These are phyloP conservation scores for Sclerodermus sp. DNA, from an alignment of 2,888 invertebrate species.

Conservation along the genomic window DNA sequence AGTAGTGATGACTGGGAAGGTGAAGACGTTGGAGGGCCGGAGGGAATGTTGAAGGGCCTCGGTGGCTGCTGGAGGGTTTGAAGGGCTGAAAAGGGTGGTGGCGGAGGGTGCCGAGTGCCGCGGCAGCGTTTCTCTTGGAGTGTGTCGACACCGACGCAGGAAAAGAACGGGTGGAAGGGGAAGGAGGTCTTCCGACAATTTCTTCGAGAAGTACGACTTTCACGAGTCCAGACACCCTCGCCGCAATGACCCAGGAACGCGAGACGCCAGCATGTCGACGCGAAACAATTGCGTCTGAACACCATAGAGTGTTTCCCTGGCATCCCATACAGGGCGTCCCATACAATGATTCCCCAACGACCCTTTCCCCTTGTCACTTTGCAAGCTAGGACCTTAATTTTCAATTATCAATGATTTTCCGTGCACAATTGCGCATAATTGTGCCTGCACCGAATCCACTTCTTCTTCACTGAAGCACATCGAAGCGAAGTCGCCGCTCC, in stretches of 20 bases:
- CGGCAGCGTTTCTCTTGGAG: constrained; percentile 47
- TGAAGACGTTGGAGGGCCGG: constrained; percentile 19
- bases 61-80: constrained; percentile 25
- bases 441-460: too few species aligned
- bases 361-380: too few species aligned
- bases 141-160: constrained; percentile 21
- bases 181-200: constrained; percentile 27
- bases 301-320: constrained; percentile 3
- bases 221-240: constrained; percentile 19
- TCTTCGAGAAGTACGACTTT: constrained; percentile 26
- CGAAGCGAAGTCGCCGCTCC: too few species aligned
- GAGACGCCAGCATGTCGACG: not conserved
- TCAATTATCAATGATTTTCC: too few species aligned
- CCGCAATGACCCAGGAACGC: constrained; percentile 4
- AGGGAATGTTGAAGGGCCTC: constrained; percentile 29
- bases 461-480: too few species aligned
- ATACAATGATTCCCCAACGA: too few species aligned
- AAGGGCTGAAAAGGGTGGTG: constrained; percentile 34
- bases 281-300: constrained; percentile 8
- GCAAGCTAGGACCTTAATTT: too few species aligned
- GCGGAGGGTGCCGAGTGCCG: constrained; percentile 42
- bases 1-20: constrained; percentile 39
- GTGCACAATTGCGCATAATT: too few species aligned
- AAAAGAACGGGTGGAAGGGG: constrained; percentile 4
- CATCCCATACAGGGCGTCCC: too few species aligned